phyloP scores from a whole-genome alignment of 2,888 invertebrate species.

The Ganaspis brasiliensis region DNA sequence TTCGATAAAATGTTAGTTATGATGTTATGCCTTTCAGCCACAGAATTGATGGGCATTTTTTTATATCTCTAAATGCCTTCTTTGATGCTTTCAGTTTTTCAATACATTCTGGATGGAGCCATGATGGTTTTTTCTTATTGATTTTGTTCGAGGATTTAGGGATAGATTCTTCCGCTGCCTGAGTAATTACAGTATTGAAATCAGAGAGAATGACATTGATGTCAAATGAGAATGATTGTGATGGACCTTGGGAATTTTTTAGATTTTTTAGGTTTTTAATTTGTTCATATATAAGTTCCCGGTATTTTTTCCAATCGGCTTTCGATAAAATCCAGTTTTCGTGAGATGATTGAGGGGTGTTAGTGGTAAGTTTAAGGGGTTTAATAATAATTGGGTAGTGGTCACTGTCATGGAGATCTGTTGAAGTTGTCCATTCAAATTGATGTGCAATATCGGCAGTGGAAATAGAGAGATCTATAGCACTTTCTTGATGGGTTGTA shows the following conservation, averaged over 20 bases:
- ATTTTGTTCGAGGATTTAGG: not conserved
- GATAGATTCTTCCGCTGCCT: not conserved
- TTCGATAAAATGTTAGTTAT: no score
- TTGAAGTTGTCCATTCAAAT: constrained; percentile 21
- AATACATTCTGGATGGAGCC: not conserved
- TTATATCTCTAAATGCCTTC: not conserved
- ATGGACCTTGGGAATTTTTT: no score
- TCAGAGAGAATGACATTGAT: not conserved
- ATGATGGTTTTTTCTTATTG: not conserved
- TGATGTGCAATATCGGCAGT: not conserved
- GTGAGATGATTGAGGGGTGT: not conserved
- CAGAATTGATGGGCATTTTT: no score
- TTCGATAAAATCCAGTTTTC: constrained; percentile 54
- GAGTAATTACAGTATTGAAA: not conserved
- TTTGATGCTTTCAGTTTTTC: not conserved
- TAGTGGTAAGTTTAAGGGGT: not conserved
- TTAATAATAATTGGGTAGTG: constrained; percentile 55
- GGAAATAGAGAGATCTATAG: constrained; percentile 1
- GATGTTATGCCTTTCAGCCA: no score
- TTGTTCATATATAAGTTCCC: constrained; percentile 22
- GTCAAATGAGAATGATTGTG: not conserved
- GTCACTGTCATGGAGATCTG: constrained; percentile 47
- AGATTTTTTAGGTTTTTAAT: not conserved
- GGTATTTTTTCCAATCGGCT: constrained; percentile 55
- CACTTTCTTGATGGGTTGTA: not conserved